These are phyloP conservation scores for Dichetophora obliterata DNA, from an alignment of 2,888 invertebrate species.

Conservation along the genomic window DNA sequence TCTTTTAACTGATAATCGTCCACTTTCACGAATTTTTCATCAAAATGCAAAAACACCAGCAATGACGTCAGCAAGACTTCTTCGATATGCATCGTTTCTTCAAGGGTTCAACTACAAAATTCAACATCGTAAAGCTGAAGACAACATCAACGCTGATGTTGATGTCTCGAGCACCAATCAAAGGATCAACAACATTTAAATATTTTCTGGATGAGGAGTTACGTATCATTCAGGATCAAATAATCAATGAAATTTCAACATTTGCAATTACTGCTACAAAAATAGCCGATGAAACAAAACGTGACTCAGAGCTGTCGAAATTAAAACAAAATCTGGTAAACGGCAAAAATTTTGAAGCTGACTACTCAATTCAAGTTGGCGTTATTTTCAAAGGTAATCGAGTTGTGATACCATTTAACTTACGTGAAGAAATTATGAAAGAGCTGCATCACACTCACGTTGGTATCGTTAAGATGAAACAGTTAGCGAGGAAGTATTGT, in stretches of 20 bases:
- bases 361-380: slow-evolving; percentile 25
- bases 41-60: too few species aligned
- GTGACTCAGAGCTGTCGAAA: slow-evolving; percentile 18
- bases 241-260: slow-evolving; percentile 37
- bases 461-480: too few species aligned
- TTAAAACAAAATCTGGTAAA: slow-evolving; percentile 20
- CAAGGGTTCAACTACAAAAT: slow-evolving; percentile 26
- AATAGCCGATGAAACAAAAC: slow-evolving; percentile 22
- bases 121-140: slow-evolving; percentile 23
- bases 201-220: slow-evolving; percentile 30
- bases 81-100: slow-evolving; percentile 15
- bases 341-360: slow-evolving; percentile 15
- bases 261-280: slow-evolving; percentile 31
- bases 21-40: too few species aligned
- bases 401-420: slow-evolving; percentile 7
- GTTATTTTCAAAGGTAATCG: slow-evolving; percentile 31
- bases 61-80: not conserved
- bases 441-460: too few species aligned
- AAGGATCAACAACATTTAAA: not conserved
- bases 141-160: slow-evolving; percentile 4
- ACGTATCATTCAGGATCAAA: slow-evolving; percentile 18
- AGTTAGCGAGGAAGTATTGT: too few species aligned
- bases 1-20: slow-evolving; percentile 41
- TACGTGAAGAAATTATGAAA: slow-evolving; percentile 31
- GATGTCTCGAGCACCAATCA: not conserved